Base-by-base conservation (phyloP, 1,140 invertebrate species). In the Nixonia krombeini region DNA sequence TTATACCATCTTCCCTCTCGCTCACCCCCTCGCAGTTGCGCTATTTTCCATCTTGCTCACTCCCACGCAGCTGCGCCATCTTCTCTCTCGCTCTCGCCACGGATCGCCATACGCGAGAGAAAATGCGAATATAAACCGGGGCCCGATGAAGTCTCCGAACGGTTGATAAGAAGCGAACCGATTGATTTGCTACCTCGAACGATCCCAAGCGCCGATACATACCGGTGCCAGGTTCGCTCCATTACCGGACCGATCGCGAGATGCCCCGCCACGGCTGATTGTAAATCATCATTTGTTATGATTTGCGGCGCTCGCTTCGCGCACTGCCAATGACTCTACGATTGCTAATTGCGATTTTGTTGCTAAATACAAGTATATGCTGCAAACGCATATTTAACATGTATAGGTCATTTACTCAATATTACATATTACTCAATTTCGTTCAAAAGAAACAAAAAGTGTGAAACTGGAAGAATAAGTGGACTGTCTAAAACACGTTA, bases 131-230 rank as follows among this genome's bases (percentile, higher is more conserved):
- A n/a, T n/a, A n/a, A n/a, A n/a, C n/a, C n/a, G 53, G 63, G 38
- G 26, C 15, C 51, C 51, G 71, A 73, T 73, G 66, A 73, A 64
- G 67, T 63, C 59, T 33, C 47, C 16, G 26, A 31, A 40, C 41
- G 25, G 31, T 59, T 63, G 69, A 74, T 74, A 74, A 69, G 50
- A 18, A 18, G 38, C 10, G 52, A 47, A 59, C 44, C 62, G 71
- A 78, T 74, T 74, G 76, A 78, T 80, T 75, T 65, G 49, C 62
- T 64, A 49, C 64, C 57, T 44, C 41, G 28, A 56, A 47, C 44
- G 47, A 68, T 61, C 47, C 25, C 51, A 33, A 12, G 16, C 42
- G 28, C 3, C 42, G 52, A 64, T 47, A 23, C n/a, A n/a, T 13
- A 1, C 21, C 40, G 2, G 25, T 21, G 57, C 56, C 41, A 63